Evolutionary conservation across 2,797 vertebrate species (phyloP), one percentile per base, ranked within the genome.

Genomic region (Myotis daubentonii): DNA sequence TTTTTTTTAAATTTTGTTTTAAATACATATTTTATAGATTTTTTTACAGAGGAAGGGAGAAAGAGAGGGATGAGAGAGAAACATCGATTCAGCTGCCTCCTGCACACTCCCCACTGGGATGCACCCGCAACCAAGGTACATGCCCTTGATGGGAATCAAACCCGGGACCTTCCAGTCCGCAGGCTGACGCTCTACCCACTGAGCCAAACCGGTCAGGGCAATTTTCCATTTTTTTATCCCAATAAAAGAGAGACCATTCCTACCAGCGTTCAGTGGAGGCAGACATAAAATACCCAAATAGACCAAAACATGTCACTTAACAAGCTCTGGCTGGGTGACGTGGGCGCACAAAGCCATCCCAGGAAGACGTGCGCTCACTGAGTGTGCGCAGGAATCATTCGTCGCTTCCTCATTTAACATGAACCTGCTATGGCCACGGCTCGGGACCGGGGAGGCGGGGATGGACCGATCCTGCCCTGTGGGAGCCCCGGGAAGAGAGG

Each of bases 171-270:
- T 44, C 44, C 10, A 44, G 44, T 44, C 44, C 44, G 9, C 44
- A 44, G 44, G 44, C 44, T 3, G 44, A 44, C 44, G 44, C 44
- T 44, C 44, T 44, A 11, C 44, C 44, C 44, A 44, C 44, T 44
- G 44, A 44, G 44, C 44, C 44, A 44, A 44, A 44, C 44, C 10
- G 44, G 44, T 44, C 44, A 44, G 44, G 44, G 44, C 44, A 36
- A 3, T 9, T 57, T 95, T 90, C 47, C 78, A 83, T 87, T 92
- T 92, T 80, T 51, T 92, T 15, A 65, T 49, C 13, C 79, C 74
- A 87, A 70, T 84, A 20, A 55, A 93, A 87, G 88, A 85, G 23
- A 95, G 16, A 91, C 28, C 9, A 60, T 94, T 33, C 33, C 84
- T 75, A 53, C 15, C 55, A 80, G 80, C 89, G 68, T 91, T 95